Evolutionary conservation across 2,888 invertebrate genomes (phyloP), one percentile per base, ranked within the genome.

Genomic region (Dicyrtomina minuta): DNA sequence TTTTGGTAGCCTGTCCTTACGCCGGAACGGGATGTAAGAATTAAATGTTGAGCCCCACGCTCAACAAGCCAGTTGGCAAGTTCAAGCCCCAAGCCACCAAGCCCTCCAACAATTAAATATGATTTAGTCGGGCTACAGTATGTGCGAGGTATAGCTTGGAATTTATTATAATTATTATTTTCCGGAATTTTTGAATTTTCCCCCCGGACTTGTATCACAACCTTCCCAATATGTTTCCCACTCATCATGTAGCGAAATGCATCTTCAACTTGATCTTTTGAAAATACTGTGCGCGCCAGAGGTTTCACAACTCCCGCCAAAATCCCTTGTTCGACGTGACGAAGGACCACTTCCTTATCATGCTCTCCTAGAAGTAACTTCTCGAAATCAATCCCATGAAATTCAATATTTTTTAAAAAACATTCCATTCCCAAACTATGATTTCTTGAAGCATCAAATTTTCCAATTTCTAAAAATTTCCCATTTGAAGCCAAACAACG

Each of bases 341-440:
- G 3, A 8, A 5, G 33, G 4, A 33, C 33, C 33, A 8, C 33
- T 8, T n/a, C 13, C 39, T 88, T 74, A 83, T 83, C 83, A 92
- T 91, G 70, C 92, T 91, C n/a, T 24, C 84, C 60, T 84, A 84
- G 24, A 78, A 79, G 2, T 84, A 97, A 85, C 51, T 93, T 91
- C 84, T 98, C 97, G 80, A 98, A 84, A 51, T 97, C 85, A 80
- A 98, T 95, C 76, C 97, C 97, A 83, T 97, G 96, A 88, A 98
- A 95, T n/a, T 94, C 89, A 17, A 93, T 92, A 82, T 98, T 98
- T 82, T 93, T 96, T 79, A 97, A 83, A 85, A 98, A 96, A 22
- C 96, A 82, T 0, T 93, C 87, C 97, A 98, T 96, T 10, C 65
- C 65, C 33, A 95, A 83, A 17, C 88, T 84, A 2, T 88, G 88